Evolutionary conservation across 2,113 vertebrate genomes (phyloP).

Genomic region (Struthio camelus): DNA sequence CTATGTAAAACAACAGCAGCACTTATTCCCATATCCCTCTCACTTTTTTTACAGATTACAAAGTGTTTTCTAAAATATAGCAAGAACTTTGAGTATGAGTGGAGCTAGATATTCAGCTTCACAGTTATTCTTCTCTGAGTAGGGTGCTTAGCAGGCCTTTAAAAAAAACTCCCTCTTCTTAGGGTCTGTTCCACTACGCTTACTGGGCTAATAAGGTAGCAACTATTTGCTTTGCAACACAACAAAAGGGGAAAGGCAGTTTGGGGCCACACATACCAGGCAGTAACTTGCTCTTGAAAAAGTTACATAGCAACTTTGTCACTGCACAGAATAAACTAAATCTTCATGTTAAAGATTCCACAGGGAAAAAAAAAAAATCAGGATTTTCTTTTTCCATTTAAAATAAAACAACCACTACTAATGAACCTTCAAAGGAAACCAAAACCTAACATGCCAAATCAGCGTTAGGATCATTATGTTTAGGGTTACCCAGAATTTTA

Average conservation of each 20-base stretch:
- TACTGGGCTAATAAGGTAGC: neutral
- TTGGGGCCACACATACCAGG: neutral
- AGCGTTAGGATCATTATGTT: neutral
- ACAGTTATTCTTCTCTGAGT: neutral
- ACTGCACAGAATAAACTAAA: neutral
- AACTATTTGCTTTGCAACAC: neutral
- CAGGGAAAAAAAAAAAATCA: rapidly evolving
- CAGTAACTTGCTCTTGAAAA: neutral
- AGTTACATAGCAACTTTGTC: neutral
- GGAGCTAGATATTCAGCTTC: neutral
- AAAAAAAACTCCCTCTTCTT: neutral
- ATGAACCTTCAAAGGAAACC: neutral
- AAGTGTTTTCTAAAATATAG: neutral
- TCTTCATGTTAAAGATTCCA: neutral
- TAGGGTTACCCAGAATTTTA: neutral
- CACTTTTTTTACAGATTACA: neutral
- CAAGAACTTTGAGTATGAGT: neutral
- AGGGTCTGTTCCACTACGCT: neutral
- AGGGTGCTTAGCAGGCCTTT: neutral
- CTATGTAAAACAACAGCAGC: neutral
- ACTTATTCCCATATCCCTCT: neutral
- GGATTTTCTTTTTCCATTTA: neutral
- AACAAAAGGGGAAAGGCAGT: neutral
- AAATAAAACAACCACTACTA: neutral
- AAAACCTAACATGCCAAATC: neutral